These are phyloP conservation scores for Gryllus bimaculatus DNA, from an alignment of 1,140 invertebrate genomes.

Conservation along the genomic window DNA sequence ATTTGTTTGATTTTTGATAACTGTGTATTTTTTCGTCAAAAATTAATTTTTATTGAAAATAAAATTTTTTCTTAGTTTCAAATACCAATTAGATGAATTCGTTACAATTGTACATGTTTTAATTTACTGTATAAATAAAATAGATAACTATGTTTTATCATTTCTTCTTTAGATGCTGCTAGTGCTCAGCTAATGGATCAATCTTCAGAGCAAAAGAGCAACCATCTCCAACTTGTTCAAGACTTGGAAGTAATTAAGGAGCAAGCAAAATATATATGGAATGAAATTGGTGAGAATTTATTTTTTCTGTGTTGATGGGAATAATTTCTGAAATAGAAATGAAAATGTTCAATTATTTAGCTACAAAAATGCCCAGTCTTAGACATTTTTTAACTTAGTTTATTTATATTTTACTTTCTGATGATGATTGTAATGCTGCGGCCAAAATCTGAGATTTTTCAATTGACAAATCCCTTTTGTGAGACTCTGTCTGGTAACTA, in stretches of 20 bases:
- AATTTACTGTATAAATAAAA: neutral
- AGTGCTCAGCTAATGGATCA: constrained; percentile 40
- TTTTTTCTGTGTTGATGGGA: neutral
- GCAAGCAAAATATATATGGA: constrained; percentile 42
- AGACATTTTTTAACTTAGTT: neutral
- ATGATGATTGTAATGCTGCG: neutral
- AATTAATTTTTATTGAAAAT: too few relatives aligned
- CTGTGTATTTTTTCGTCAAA: too few relatives aligned
- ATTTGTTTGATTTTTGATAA: too few relatives aligned
- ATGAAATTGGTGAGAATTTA: constrained; percentile 39
- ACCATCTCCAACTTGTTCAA: constrained; percentile 44
- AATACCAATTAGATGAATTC: too few relatives aligned
- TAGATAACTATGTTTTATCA: constrained; percentile 8
- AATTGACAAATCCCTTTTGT: too few relatives aligned
- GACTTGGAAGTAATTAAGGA: constrained; percentile 46
- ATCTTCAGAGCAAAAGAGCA: constrained; percentile 35
- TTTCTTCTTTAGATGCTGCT: constrained; percentile 36
- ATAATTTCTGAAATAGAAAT: too few relatives aligned
- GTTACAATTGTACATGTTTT: neutral
- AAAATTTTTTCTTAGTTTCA: too few relatives aligned
- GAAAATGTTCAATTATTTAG: neutral
- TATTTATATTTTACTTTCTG: neutral
- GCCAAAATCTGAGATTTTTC: neutral
- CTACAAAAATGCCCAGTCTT: neutral
- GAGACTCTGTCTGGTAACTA: too few relatives aligned